Conservation (phyloP, 1,140 invertebrate genomes). For the Drosophila leontia region DNA sequence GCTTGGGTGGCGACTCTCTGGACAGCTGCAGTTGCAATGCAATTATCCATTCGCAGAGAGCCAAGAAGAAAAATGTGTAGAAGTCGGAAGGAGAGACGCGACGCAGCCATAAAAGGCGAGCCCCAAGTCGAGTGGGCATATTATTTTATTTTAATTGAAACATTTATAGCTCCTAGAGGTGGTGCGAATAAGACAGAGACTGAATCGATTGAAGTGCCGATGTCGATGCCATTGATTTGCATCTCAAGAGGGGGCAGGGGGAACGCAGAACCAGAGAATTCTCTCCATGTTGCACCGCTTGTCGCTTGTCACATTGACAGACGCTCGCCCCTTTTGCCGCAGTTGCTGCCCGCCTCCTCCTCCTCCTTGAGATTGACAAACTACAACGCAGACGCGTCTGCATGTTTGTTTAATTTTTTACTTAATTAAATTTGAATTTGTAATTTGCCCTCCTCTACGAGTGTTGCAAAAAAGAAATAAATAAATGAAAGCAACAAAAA, state of each 20-base stretch:
- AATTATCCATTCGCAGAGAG: slow-evolving; percentile 58
- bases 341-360: neutral
- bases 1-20: slow-evolving; percentile 46
- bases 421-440: slow-evolving; percentile 84
- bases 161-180: slow-evolving; percentile 69
- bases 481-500: slow-evolving; percentile 43
- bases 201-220: slow-evolving; percentile 73
- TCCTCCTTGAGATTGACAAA: slow-evolving; percentile 58
- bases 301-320: slow-evolving; percentile 82
- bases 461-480: slow-evolving; percentile 4
- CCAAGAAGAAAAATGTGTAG: slow-evolving; percentile 1
- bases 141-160: slow-evolving; percentile 82
- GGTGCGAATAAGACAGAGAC: slow-evolving; percentile 39
- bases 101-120: slow-evolving; percentile 70
- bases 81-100: slow-evolving; percentile 13
- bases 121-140: slow-evolving; percentile 61
- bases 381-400: slow-evolving; percentile 78
- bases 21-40: slow-evolving; percentile 41
- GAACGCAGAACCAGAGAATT: slow-evolving; percentile 8
- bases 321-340: slow-evolving; percentile 28
- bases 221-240: slow-evolving; percentile 76
- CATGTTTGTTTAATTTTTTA: slow-evolving; percentile 83
- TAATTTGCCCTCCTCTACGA: slow-evolving; percentile 76
- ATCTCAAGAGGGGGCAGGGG: slow-evolving; percentile 11
- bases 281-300: slow-evolving; percentile 76